Conservation (phyloP, 2,888 invertebrate genomes). For the Agrotis puta region DNA sequence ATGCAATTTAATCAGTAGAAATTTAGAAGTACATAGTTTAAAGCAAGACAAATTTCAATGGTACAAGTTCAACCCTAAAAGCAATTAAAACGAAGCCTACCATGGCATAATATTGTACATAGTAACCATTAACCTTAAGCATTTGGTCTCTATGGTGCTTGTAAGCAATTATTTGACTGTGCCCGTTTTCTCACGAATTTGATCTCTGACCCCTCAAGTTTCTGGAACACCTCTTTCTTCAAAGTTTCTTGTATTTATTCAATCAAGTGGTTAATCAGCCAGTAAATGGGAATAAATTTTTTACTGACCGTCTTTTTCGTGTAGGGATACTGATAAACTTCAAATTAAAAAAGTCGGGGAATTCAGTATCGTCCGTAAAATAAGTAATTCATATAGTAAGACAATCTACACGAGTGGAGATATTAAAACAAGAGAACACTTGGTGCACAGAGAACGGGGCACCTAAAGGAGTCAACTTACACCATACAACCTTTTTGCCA, state of each 20-base stretch:
- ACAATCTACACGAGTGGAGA: too few species aligned
- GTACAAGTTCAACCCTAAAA: not conserved
- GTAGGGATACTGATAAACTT: too few species aligned
- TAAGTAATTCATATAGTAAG: too few species aligned
- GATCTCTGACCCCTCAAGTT: conserved; percentile 26
- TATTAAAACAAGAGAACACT: too few species aligned
- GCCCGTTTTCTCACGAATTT: conserved; percentile 7
- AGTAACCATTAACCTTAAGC: not conserved
- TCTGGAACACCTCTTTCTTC: not conserved
- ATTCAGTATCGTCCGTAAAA: too few species aligned
- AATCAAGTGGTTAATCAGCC: not conserved
- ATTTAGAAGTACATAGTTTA: not conserved
- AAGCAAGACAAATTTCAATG: not conserved
- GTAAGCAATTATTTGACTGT: conserved; percentile 16
- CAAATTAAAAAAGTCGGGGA: too few species aligned
- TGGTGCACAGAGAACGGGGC: too few species aligned
- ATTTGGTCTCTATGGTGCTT: not conserved
- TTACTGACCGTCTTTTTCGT: too few species aligned
- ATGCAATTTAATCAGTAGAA: not conserved
- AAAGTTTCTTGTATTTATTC: not conserved
- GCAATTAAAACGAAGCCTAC: not conserved
- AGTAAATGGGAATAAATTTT: not conserved
- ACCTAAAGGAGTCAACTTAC: too few species aligned
- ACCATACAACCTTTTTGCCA: not conserved
- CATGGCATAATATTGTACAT: not conserved